Conservation (phyloP, 2,888 invertebrate species). For the Oeneis ivallda region DNA sequence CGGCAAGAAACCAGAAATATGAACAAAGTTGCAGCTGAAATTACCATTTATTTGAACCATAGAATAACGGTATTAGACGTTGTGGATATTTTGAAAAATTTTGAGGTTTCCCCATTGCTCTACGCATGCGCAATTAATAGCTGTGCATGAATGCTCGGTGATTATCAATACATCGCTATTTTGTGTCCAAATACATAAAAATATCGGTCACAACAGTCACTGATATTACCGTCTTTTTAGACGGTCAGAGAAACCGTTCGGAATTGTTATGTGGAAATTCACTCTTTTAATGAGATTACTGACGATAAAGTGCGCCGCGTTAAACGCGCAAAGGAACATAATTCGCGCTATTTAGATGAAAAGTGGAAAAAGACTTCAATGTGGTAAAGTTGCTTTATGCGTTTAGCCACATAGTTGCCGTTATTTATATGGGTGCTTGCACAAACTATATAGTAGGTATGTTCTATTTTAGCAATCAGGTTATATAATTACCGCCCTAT, state of each 20-base stretch:
- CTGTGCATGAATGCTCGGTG: too few species aligned
- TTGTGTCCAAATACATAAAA: too few species aligned
- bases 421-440: conserved; percentile 41
- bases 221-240: background rate
- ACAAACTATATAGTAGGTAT: background rate
- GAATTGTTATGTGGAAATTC: background rate
- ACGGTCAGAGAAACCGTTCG: background rate
- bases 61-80: background rate
- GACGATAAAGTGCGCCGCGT: conserved; percentile 65
- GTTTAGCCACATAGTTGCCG: conserved; percentile 43
- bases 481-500: background rate
- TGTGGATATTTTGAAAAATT: too few species aligned
- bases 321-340: conserved; percentile 59
- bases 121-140: too few species aligned
- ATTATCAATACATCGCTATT: too few species aligned
- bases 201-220: background rate
- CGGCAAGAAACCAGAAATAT: too few species aligned
- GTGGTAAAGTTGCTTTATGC: conserved; percentile 52
- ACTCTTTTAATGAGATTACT: conserved; percentile 54
- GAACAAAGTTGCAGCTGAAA: too few species aligned
- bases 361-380: conserved; percentile 66
- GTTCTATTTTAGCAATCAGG: background rate
- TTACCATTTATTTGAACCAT: too few species aligned
- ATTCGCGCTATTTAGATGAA: conserved; percentile 68
- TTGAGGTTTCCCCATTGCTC: too few species aligned